These are phyloP conservation scores for Aegithalos caudatus DNA, from an alignment of 2,113 vertebrate genomes.

Conservation along the genomic window DNA sequence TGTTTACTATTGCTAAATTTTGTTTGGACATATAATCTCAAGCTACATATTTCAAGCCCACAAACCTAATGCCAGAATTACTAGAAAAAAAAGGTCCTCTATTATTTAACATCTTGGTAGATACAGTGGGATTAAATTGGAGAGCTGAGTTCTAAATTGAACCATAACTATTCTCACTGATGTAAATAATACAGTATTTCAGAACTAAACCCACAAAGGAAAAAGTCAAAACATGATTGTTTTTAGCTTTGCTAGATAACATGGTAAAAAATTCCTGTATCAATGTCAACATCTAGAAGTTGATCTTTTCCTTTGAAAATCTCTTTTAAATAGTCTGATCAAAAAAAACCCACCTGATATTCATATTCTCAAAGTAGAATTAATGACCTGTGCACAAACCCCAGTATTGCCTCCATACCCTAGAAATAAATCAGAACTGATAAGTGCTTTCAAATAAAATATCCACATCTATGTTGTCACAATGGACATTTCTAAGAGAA, in stretches of 20 bases:
- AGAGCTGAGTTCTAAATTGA: background rate
- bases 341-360: background rate
- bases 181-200: background rate
- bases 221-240: background rate
- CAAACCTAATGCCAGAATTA: background rate
- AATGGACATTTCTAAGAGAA: background rate
- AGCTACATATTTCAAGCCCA: background rate
- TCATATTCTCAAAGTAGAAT: background rate
- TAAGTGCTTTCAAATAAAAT: constrained; percentile 16
- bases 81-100: background rate
- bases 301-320: background rate
- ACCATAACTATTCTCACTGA: background rate
- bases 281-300: background rate
- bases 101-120: background rate
- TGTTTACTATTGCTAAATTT: background rate
- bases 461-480: background rate
- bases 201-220: background rate
- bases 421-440: constrained; percentile 2
- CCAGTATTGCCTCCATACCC: background rate
- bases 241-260: background rate
- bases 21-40: background rate
- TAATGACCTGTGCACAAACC: background rate
- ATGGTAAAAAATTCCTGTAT: background rate
- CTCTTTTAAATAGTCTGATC: background rate
- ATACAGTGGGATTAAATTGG: background rate